phyloP scores from a whole-genome alignment of 2,888 invertebrate genomes.

The Athripsodes cinereus region DNA sequence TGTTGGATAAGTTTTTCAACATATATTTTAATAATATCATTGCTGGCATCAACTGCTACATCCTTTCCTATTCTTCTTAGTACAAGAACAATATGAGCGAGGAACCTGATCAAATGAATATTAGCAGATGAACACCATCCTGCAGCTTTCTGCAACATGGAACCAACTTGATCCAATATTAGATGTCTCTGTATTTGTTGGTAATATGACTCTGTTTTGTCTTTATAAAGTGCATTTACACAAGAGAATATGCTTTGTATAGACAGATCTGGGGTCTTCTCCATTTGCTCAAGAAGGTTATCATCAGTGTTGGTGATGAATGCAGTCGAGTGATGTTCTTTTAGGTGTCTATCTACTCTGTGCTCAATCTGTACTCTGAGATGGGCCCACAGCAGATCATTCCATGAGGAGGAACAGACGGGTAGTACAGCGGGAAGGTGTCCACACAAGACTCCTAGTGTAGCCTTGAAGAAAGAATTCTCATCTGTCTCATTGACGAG shows the following conservation, averaged over 20 bases:
- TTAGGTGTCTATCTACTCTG: conserved; percentile 64
- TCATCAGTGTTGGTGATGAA: conserved; percentile 42
- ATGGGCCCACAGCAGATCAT: conserved; percentile 22
- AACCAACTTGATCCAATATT: conserved; percentile 73
- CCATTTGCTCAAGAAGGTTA: conserved; percentile 42
- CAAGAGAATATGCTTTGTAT: conserved; percentile 43
- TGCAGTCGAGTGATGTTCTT: conserved; percentile 44
- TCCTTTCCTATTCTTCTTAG: conserved; percentile 72
- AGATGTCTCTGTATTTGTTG: conserved; percentile 78
- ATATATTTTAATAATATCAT: conserved; percentile 70
- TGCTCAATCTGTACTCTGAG: conserved; percentile 35
- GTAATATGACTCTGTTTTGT: conserved; percentile 59
- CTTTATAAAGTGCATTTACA: conserved; percentile 44
- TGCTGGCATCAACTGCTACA: conserved; percentile 63
- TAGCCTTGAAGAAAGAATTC: conserved; percentile 55
- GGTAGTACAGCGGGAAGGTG: conserved; percentile 71
- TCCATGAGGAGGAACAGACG: conserved; percentile 49
- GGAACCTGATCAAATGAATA: conserved; percentile 64
- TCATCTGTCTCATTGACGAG: conserved; percentile 52
- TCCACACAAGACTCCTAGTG: conserved; percentile 77
- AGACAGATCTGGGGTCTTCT: conserved; percentile 39
- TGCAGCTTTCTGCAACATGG: conserved; percentile 65
- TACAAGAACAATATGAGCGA: conserved; percentile 80
- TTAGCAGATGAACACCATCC: conserved; percentile 55
- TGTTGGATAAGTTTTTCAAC: conserved; percentile 62